phyloP scores from a whole-genome alignment of 2,888 invertebrate species.

The Oxytorus armatus region DNA sequence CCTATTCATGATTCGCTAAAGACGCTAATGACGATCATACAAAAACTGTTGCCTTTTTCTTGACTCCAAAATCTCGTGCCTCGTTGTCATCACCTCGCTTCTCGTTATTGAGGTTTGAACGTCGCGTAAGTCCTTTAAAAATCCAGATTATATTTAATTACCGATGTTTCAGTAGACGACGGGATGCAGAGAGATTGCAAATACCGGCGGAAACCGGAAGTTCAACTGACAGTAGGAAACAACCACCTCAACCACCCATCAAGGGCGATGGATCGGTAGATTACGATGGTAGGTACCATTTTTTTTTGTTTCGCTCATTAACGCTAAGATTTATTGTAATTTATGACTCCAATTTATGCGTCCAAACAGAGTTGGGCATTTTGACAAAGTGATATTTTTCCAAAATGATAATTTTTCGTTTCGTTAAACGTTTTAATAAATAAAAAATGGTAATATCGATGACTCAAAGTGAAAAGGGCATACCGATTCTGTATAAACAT shows the following conservation, averaged over 20 bases:
- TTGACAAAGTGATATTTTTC: neutral
- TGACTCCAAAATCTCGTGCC: neutral
- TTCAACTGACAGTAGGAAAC: conserved; percentile 77
- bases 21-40: conserved; percentile 34
- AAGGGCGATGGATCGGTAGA: conserved; percentile 91
- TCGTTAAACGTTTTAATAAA: neutral
- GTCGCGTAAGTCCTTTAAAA: conserved; percentile 3
- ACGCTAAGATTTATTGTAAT: neutral
- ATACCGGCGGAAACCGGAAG: conserved; percentile 68
- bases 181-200: conserved; percentile 76
- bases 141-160: conserved; percentile 43
- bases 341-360: neutral
- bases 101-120: neutral
- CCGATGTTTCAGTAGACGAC: conserved; percentile 76
- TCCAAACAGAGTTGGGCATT: neutral
- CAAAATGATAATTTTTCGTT: neutral
- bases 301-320: neutral
- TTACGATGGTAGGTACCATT: conserved; percentile 89
- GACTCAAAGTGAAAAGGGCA: too few relatives aligned
- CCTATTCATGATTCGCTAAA: conserved; percentile 17
- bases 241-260: conserved; percentile 84
- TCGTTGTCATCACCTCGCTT: neutral
- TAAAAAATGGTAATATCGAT: neutral
- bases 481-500: too few relatives aligned
- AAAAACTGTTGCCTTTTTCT: neutral